Base-by-base conservation (phyloP, 2,113 vertebrate genomes). In the Mesembrinibis cayennensis region DNA sequence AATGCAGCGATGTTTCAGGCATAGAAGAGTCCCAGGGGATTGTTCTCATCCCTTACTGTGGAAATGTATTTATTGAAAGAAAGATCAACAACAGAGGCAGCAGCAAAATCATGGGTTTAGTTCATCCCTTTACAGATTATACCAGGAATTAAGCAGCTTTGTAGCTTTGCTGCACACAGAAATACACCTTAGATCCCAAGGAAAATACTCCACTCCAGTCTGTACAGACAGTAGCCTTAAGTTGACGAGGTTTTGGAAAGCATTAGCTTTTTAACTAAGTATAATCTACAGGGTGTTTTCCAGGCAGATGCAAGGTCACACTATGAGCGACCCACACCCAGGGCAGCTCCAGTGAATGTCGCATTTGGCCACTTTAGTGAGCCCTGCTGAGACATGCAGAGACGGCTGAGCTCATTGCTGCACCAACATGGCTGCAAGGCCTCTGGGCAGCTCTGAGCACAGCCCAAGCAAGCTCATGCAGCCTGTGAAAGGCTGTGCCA, bases 371-470 rank as follows among this genome's bases (percentile, higher is more conserved):
- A 4, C 29, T 21, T 52, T 4, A 27, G 38, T 10, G 44, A 61
- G 27, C 16, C 7, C 40, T 63, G 38, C 25, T 11, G 61, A 44
- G 59, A 30, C 23, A 30, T 0, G 0, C 32, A 16, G 6, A 20
- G 53, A 18, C 53, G 56, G 21, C 38, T 82, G 40, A 66, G 44
- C n/a, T 53, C 62, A 7, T 13, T 12, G 13, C 56, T 50, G 26
- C 49, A 16, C 30, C 1, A 1, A 6, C 17, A 10, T 4, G 23
- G 83, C 83, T 82, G 7, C 2, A 4, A n/a, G 71, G 25, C 14
- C 29, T 69, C 42, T 45, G 56, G 42, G n/a, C 42, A 90, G 69
- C 59, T 59, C 52, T 34, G 58, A 65, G 47, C 23, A 65, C 12
- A 20, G 21, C 38, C 61, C 10, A 2, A 55, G 52, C 17, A 59